Evolutionary conservation across 2,888 invertebrate species (phyloP), one percentile per base, ranked within the genome.

Genomic region (Yponomeuta malinellus): DNA sequence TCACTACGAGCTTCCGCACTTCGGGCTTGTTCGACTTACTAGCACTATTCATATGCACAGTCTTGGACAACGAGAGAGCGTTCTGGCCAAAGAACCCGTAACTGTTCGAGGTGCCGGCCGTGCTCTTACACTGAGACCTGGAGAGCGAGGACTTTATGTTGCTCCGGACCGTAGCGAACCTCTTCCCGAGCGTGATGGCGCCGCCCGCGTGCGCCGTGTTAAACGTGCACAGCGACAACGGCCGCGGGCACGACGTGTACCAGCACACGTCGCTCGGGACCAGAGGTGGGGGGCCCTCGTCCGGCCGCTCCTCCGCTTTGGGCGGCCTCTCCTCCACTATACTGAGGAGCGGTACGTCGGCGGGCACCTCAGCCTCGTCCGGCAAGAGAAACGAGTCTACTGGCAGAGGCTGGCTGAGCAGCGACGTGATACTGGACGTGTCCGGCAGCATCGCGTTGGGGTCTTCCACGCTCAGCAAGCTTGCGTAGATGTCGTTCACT

Each of bases 201-300:
- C 93, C 90, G 69, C 94, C 94, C 66, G 94, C 89, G 79, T 93
- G 93, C 31, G 93, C 86, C 68, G 94, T 89, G 77, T 93, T 93
- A 78, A 90, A 93, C 9, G 93, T 93, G 77, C 94, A 93, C 69
- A 94, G 81, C 52, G 93, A 91, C 12, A 95, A 92, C 12, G 94
- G 94, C 73, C 95, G 93, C 73, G 94, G 93, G 72, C 94, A 93
- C 33, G 93, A 80, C 73, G 92, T 82, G 79, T 93, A 94, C 88
- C 93, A 88, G 75, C 88, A 90, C 76, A 83, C 92, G 80, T 85
- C 92, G 73, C 77, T 76, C 74, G 90, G 86, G 64, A 79, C 86
- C 74, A 78, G 82, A 74, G 85, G 80, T 63, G 85, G 84, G 66
- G 83, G 84, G 2, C 77, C 81, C 71, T 81, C 81, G 67, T 80